A percentile compares a stretch with the other conserved stretches of the same genome.
Conservation (phyloP, 2,113 vertebrate genomes). For the Charina bottae region DNA sequence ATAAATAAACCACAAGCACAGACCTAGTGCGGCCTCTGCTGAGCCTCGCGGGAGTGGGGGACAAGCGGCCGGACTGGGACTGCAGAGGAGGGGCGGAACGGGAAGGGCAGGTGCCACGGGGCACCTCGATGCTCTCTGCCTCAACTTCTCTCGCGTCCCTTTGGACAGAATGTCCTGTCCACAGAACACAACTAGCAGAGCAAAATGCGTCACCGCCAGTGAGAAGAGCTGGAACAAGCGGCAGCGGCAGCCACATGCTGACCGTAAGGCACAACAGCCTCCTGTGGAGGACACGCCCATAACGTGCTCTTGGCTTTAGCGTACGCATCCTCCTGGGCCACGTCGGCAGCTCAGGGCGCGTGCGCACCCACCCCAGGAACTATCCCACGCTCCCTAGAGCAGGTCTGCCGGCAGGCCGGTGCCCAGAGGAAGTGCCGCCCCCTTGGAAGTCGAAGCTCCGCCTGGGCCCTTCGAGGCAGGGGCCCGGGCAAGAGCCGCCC, state of each 20-base stretch:
- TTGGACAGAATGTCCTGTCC: neutral
- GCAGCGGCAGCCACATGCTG: neutral
- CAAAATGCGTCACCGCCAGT: rapidly evolving
- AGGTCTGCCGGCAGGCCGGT: neutral
- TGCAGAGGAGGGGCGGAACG: neutral
- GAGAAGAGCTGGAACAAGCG: too few relatives aligned
- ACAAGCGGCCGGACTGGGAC: too few relatives aligned
- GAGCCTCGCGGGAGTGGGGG: too few relatives aligned
- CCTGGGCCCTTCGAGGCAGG: neutral
- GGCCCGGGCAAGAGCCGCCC: too few relatives aligned
- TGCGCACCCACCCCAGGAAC: neutral
- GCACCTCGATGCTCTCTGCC: too few relatives aligned
- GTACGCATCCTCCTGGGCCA: neutral
- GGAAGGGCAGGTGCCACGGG: too few relatives aligned
- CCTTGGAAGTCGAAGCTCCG: neutral
- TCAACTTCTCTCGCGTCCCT: neutral
- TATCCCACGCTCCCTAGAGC: too few relatives aligned
- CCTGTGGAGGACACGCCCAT: neutral
- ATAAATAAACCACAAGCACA: constrained; percentile 17
- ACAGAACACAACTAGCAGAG: neutral
- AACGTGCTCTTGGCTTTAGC: neutral
- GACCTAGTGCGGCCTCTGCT: neutral
- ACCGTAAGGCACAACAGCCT: neutral
- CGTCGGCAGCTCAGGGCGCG: neutral
- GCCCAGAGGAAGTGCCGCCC: neutral